Evolutionary conservation across 2,113 vertebrate genomes (phyloP), one percentile per base, ranked within the genome.

Genomic region (Neotragus pygmaeus): DNA sequence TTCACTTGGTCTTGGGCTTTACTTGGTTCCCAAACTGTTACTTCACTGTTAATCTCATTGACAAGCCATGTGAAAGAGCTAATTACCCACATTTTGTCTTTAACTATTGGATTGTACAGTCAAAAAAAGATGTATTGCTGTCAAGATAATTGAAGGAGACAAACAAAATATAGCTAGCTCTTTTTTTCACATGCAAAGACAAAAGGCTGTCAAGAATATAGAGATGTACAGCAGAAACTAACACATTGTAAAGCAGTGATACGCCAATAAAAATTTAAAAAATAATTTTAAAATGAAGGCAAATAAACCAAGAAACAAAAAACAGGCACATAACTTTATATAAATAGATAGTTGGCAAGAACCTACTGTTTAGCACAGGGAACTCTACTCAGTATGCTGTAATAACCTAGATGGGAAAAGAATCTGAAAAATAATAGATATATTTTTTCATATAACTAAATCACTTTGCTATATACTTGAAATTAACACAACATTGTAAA

Each of bases 1-100:
- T 80, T 94, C 15, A 55, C 7, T 75, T 49, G 51, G 12, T 84
- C 13, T 75, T 8, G n/a, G n/a, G 12, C 55, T 97, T 88, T 47
- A 83, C 87, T 91, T 95, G 55, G 58, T 88, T 97, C 96, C 66
- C 39, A 78, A 93, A 70, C 60, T 85, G 55, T 96, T 95, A 58
- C 36, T 75, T 28, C 39, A 57, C 36, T 73, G 51, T 81, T 96
- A 75, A 92, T 94, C 62, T 87, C 94, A 93, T 89, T 93, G 94
- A 95, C 45, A 82, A 96, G 60, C 57, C 53, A 75, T 13, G 36
- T 94, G 58, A 78, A 97, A 96, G 78, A 94, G 53, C 85, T 96
- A 97, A 96, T 96, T 95, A 96, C 64, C 91, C 90, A 62, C 55
- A 92, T 91, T 91, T 96, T 97, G 83, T 96, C 96, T 97, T 95